Base-by-base conservation (phyloP, 1,140 invertebrate species). In the Onthophagus taurus region DNA sequence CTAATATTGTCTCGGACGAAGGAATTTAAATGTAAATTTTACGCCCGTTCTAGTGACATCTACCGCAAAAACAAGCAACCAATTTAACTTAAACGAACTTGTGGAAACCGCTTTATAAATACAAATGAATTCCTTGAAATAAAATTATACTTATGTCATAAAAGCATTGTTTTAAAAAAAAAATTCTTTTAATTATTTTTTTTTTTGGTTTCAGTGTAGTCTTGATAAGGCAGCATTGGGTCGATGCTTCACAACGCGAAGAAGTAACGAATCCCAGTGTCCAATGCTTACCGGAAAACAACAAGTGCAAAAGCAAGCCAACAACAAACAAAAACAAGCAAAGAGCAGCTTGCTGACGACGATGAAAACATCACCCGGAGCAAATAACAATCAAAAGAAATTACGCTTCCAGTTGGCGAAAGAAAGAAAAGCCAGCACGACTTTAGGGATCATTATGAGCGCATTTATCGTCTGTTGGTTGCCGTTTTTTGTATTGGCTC, bases 391-490 rank as follows among this genome's bases (percentile, higher is more conserved):
- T 50, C 77, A 85, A 52, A 84, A 85, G 60, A 86, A 85, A 55
- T 63, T 87, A 24, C 70, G 83, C 19, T 86, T 88, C 57, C 83
- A 86, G 57, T 61, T 89, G 53, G 83, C 84, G 30, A 92, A 90
- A 54, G 90, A 94, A 58, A 75, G 89, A 31, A 96, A 97, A 64
- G 93, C 93, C 2, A 93, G 90, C 37, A 91, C 92, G 13, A 97
- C 94, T 0, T 73, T 98, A 42, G 93, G 93, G 9, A 96, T 99
- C 42, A 96, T 99, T 37, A 92, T 94, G 88, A 93, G 88, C 45
- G 90, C 93, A 1, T 98, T 99, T 59, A 88, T 85, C 11, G 71
- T 96, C 42, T 98, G 94, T 63, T 99, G 94, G 95, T 68, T 97
- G 21, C 95, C 95, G 2, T 99, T 96, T 65, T 97, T 98, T 66